Conservation (phyloP, 2,797 vertebrate species). For the Cryptoblepharus egeriae region DNA sequence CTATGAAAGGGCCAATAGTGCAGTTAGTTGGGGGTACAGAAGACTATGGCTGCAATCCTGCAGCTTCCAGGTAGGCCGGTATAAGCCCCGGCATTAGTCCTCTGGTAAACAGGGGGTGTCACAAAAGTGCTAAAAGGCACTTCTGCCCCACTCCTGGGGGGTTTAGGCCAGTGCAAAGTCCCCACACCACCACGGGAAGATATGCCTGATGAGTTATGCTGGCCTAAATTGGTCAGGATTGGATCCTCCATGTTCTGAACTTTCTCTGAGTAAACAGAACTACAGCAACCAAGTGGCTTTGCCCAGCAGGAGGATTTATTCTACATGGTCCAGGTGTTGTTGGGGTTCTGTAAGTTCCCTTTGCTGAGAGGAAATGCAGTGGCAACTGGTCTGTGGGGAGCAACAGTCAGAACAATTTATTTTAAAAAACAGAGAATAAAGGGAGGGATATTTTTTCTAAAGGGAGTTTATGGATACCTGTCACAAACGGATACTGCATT, state of each 20-base stretch:
- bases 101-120: too few relatives aligned
- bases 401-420: constrained; percentile 28
- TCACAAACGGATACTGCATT: constrained; percentile 56
- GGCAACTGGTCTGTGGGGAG: neutral
- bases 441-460: constrained; percentile 34
- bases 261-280: neutral
- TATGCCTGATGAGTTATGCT: too few relatives aligned
- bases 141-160: too few relatives aligned
- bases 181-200: too few relatives aligned
- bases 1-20: neutral
- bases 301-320: constrained; percentile 7
- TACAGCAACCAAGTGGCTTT: neutral
- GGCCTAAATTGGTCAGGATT: too few relatives aligned
- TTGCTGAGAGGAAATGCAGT: neutral
- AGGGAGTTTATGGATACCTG: constrained; percentile 55
- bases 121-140: too few relatives aligned
- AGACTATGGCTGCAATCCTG: too few relatives aligned
- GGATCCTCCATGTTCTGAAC: neutral
- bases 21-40: neutral
- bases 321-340: rapidly evolving
- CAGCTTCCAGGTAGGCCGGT: too few relatives aligned
- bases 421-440: constrained; percentile 38
- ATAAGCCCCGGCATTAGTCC: too few relatives aligned
- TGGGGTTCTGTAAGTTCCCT: neutral
- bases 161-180: too few relatives aligned